Conservation (phyloP, 2,797 vertebrate genomes). For the Megaceryle alcyon region DNA sequence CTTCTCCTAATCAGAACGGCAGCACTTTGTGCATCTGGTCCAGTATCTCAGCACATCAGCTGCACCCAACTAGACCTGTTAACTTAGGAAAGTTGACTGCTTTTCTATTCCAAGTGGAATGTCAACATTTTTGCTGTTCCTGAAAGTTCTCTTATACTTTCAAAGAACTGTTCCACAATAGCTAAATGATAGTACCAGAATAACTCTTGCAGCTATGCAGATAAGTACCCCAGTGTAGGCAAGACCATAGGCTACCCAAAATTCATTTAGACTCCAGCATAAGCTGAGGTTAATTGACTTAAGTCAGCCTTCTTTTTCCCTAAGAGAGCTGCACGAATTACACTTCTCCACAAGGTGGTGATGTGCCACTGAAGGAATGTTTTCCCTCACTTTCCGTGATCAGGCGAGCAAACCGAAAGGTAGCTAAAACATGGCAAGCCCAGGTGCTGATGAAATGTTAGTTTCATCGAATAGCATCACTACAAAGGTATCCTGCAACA, state of each 20-base stretch:
- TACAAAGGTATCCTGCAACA: not conserved
- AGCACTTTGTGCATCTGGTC: not conserved
- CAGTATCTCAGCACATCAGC: not conserved
- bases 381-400: not conserved
- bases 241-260: not conserved
- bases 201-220: not conserved
- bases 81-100: not conserved
- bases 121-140: not conserved
- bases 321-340: not conserved
- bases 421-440: fast-evolving
- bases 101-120: not conserved
- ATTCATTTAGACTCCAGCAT: not conserved
- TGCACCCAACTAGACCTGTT: not conserved
- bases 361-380: not conserved
- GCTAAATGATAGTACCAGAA: not conserved
- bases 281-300: not conserved
- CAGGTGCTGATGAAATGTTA: not conserved
- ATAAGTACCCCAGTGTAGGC: not conserved
- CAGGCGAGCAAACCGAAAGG: fast-evolving
- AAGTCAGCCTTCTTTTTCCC: not conserved
- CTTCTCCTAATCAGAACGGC: not conserved
- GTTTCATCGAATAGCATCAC: not conserved
- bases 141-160: not conserved
- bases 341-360: constrained; percentile 52
- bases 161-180: not conserved